Conservation (phyloP, 2,888 invertebrate genomes). For the Aelia acuminata region DNA sequence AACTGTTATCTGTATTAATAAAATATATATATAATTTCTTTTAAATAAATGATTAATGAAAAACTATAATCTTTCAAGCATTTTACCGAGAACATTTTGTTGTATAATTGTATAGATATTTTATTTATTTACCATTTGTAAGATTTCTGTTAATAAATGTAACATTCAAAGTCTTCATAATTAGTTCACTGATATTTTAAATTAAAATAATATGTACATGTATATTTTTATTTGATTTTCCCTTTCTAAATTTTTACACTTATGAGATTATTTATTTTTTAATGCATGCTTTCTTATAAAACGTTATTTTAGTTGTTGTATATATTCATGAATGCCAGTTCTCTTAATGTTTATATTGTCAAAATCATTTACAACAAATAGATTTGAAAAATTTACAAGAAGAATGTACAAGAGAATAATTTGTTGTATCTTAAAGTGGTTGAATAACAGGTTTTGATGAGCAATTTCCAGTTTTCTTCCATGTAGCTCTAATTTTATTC, state of each 20-base stretch:
- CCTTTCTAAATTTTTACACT: neutral
- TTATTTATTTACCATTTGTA: neutral
- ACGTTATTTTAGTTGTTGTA: neutral
- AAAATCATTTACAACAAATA: neutral
- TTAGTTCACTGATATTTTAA: neutral
- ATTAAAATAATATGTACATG: neutral
- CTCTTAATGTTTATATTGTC: neutral
- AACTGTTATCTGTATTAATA: neutral
- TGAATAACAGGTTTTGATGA: neutral
- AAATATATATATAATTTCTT: neutral
- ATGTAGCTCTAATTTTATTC: neutral
- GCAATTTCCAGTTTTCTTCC: neutral
- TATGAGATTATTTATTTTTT: neutral
- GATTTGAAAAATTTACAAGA: neutral
- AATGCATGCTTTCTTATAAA: neutral
- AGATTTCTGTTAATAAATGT: neutral
- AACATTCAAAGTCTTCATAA: neutral
- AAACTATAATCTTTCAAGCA: neutral
- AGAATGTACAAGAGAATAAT: neutral
- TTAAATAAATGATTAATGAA: neutral
- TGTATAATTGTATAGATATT: conserved; percentile 29
- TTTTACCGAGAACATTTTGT: conserved; percentile 13
- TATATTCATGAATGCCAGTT: neutral
- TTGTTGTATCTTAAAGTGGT: neutral
- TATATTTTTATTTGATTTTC: neutral